Evolutionary conservation across 1,140 invertebrate genomes (phyloP), one percentile per base, ranked within the genome.

Genomic region (Psix sp.): DNA sequence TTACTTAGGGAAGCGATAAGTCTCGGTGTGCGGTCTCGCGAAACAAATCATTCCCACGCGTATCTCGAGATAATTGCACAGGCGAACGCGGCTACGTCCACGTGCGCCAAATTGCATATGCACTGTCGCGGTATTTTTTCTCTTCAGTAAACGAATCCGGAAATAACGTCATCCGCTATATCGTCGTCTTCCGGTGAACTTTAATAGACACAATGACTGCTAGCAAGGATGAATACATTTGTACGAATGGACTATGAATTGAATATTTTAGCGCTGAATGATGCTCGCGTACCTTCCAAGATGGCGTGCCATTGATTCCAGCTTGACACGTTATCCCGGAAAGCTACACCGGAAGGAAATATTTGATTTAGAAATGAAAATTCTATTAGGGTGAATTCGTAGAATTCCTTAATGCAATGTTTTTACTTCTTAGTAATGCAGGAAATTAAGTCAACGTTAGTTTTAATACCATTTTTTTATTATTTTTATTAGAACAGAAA

Each of bases 91-190:
- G 29, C 14, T 51, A 40, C 49, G 54, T 54, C 52, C 54, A 63
- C 45, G 70, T 71, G 62, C 71, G 54, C 76, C 66, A 33, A 71
- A 71, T 62, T 45, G 48, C 49, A 42, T 52, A 45, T 45, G 38
- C 40, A 52, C 20, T 38, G 36, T 29, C 24, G 42, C 20, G 5
- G 15, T 21, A 13, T 52, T 18, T 59, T 60, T 59, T 70, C 66
- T 70, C 62, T 62, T 40, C 57, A 56, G 36, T 49, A 31, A 43
- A 46, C 15, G 43, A 45, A 70, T 62, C 77, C 81, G 81, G 81
- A 82, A 81, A 76, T 77, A 76, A 75, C 77, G 73, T 77, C 66
- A 76, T 74, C 62, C 76, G 11, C 13, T 74, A 70, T 57, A 67
- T 74, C 77, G 67, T 56, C 33, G 40, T 49, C 71, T 81, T 82